Percentiles rank a stretch among this genome's conserved stretches.
These are phyloP conservation scores for Helicoverpa zea DNA, from an alignment of 1,140 invertebrate genomes.

Conservation along the genomic window DNA sequence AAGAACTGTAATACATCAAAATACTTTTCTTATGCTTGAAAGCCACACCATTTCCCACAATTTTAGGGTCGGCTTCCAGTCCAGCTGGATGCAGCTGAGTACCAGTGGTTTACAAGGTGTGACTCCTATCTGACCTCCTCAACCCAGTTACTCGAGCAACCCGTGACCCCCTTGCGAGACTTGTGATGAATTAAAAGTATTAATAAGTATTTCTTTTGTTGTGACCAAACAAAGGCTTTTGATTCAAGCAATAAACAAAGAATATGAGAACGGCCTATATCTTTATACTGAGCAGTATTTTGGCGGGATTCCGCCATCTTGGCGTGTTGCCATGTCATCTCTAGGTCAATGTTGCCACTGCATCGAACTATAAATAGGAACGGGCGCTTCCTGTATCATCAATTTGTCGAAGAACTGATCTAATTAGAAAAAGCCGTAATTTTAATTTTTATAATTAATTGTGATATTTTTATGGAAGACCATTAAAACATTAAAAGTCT, in stretches of 20 bases:
- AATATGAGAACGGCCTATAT: neutral
- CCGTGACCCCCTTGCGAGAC: no score
- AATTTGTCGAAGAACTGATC: neutral
- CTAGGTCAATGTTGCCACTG: constrained; percentile 42
- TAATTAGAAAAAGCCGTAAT: neutral
- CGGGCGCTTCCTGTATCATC: neutral
- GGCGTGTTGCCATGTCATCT: constrained; percentile 36
- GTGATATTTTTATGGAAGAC: no score
- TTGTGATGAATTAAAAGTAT: no score
- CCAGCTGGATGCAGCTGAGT: no score
- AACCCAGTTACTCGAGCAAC: no score
- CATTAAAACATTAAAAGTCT: no score
- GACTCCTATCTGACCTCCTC: no score
- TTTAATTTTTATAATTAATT: neutral
- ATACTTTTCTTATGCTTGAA: no score
- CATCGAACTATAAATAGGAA: constrained; percentile 28
- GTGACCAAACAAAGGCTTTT: neutral
- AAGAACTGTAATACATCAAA: no score
- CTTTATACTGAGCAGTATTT: neutral
- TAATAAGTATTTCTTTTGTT: neutral
- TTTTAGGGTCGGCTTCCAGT: no score
- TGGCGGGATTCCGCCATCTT: constrained; percentile 37
- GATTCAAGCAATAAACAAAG: constrained; percentile 9
- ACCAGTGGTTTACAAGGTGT: no score
- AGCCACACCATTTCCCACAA: no score